Evolutionary conservation across 2,797 vertebrate species (phyloP), one percentile per base, ranked within the genome.

Genomic region (Myripristis jacobus): DNA sequence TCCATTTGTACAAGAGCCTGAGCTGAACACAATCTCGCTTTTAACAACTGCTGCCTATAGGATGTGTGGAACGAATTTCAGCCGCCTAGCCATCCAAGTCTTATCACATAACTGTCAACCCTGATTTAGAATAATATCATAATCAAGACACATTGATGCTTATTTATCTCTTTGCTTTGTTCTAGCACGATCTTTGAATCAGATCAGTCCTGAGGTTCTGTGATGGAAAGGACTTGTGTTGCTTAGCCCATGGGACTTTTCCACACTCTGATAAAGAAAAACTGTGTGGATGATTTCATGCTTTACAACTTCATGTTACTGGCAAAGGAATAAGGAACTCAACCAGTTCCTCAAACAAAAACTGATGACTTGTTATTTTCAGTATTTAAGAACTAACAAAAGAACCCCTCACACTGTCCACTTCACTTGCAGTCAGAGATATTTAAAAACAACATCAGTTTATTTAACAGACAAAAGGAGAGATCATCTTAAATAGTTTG

Each of bases 21-120:
- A 57, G 61, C 57, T 47, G 27, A 15, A 44, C 25, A 24, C 7
- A 15, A 6, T 60, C 36, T 52, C 70, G 34, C 66, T 58, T 66
- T 58, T 21, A 70, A 50, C 70, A 58, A 44, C 46, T 55, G 18
- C 29, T 61, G 53, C 24, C 38, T 52, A 25, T n/a, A 43, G 21
- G 13, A 8, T 7, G 24, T 25, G 16, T 24, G 53, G 16, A 31
- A 34, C 18, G 8, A 34, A n/a, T 34, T 54, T 31, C 19, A 12
- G 10, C 36, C 13, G 36, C 10, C 47, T 53, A 15, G 51, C 51
- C 15, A 8, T 24, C n/a, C 16, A 46, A n/a, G 43, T 46, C 43
- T 46, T 46, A 15, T 6, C 27, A 3, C 27, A 29, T 3, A n/a
- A n/a, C n/a, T n/a, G n/a, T n/a, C n/a, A n/a, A n/a, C n/a, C n/a